Percentiles rank a stretch among this genome's conserved stretches.
phyloP scores from a whole-genome alignment of 2,888 invertebrate species.

The Phyllotreta cruciferae region DNA sequence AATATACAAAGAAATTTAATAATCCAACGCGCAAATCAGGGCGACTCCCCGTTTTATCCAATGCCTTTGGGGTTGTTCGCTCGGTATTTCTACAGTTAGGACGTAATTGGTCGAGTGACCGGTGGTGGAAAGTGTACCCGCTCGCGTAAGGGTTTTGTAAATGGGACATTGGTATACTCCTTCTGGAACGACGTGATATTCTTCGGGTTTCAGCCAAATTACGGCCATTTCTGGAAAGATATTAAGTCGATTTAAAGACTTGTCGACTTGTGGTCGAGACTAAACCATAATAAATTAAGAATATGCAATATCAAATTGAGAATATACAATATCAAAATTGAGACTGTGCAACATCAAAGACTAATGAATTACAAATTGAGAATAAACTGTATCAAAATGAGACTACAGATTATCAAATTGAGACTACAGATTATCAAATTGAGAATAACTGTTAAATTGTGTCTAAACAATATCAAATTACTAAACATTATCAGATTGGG shows the following conservation, averaged over 20 bases:
- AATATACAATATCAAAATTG: too few species aligned
- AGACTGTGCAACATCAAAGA: too few species aligned
- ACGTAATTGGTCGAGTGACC: conserved; percentile 76
- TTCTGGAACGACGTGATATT: conserved; percentile 65
- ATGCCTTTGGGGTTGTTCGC: conserved; percentile 63
- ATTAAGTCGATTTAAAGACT: background rate
- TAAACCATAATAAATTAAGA: too few species aligned
- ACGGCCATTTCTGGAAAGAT: conserved; percentile 69
- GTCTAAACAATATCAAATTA: too few species aligned
- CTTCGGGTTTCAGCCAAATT: conserved; percentile 73
- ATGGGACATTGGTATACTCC: conserved; percentile 69
- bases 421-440: too few species aligned
- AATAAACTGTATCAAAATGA: too few species aligned
- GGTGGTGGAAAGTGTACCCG: conserved; percentile 71
- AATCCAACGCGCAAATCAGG: conserved; percentile 64
- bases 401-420: too few species aligned
- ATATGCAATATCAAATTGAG: too few species aligned
- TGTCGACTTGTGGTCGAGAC: too few species aligned
- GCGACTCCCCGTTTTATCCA: conserved; percentile 72
- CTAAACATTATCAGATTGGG: too few species aligned
- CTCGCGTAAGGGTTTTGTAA: conserved; percentile 70
- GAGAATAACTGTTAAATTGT: too few species aligned
- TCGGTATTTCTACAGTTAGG: conserved; percentile 67
- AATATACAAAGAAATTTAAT: conserved; percentile 50
- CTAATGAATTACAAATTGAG: too few species aligned